These are phyloP conservation scores for Lasiommata megera DNA, from an alignment of 2,888 invertebrate species.

Conservation along the genomic window DNA sequence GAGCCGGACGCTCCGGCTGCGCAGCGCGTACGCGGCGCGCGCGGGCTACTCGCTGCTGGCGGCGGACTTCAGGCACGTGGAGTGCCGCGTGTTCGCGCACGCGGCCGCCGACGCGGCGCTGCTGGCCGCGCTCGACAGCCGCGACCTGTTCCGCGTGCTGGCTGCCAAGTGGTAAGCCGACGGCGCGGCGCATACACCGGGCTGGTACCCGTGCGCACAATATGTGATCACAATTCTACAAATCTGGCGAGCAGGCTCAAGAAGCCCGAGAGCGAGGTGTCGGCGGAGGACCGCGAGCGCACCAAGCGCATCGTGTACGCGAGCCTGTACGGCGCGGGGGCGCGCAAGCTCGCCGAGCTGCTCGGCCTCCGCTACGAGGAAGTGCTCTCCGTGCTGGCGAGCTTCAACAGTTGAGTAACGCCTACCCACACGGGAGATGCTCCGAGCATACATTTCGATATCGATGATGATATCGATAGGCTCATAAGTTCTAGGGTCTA, in stretches of 20 bases:
- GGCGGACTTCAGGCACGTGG: conserved; percentile 76
- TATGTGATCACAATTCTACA: too few species aligned
- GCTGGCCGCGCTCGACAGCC: conserved; percentile 43
- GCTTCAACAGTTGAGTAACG: conserved; percentile 56
- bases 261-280: conserved; percentile 45
- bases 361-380: conserved; percentile 54
- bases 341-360: conserved; percentile 60
- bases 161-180: conserved; percentile 65
- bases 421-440: too few species aligned
- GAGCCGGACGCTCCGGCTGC: conserved; percentile 44
- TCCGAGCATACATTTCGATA: background rate
- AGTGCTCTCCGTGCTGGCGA: conserved; percentile 51
- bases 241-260: conserved; percentile 64
- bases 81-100: conserved; percentile 74
- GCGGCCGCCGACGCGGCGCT: conserved; percentile 56
- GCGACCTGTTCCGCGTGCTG: conserved; percentile 64
- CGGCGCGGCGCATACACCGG: too few species aligned
- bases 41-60: conserved; percentile 52
- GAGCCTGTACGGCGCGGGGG: conserved; percentile 74
- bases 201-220: too few species aligned
- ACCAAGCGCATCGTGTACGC: conserved; percentile 77
- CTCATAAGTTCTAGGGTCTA: too few species aligned
- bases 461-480: too few species aligned
- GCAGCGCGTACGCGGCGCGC: conserved; percentile 58
- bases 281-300: conserved; percentile 60